Conservation (phyloP, 2,113 vertebrate species). For the Amphilophus citrinellus region DNA sequence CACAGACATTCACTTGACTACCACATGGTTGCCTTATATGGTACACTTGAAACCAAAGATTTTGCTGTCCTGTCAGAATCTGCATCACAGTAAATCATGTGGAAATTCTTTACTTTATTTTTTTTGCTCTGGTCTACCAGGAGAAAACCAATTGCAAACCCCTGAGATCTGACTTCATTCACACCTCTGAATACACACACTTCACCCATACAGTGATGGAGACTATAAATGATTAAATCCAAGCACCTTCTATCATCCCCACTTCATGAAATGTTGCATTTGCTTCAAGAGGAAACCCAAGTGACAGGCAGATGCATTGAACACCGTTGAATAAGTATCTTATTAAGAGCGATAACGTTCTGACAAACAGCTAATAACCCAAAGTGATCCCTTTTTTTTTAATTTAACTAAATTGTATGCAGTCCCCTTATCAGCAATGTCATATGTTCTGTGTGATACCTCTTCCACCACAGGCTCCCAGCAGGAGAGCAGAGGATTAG, state of each 20-base stretch:
- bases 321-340: conserved; percentile 34
- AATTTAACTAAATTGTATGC: conserved; percentile 60
- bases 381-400: conserved; percentile 64
- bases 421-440: conserved; percentile 72
- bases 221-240: conserved; percentile 62
- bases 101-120: conserved; percentile 18
- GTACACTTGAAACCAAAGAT: conserved; percentile 22
- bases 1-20: conserved; percentile 5
- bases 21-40: not conserved
- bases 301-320: conserved; percentile 43
- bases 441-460: conserved; percentile 66
- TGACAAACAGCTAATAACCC: conserved; percentile 61
- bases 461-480: conserved; percentile 66
- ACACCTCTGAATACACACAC: conserved; percentile 61
- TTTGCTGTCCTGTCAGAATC: not conserved
- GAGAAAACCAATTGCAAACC: conserved; percentile 46
- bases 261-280: conserved; percentile 40
- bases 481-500: conserved; percentile 71
- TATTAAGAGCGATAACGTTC: conserved; percentile 39
- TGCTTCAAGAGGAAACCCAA: conserved; percentile 31
- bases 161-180: conserved; percentile 61
- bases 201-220: conserved; percentile 39
- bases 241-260: conserved; percentile 24
- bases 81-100: conserved; percentile 26
- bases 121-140: conserved; percentile 38